Evolutionary conservation across 2,888 invertebrate genomes (phyloP), one percentile per base, ranked within the genome.

Genomic region (Dryococelus australis): DNA sequence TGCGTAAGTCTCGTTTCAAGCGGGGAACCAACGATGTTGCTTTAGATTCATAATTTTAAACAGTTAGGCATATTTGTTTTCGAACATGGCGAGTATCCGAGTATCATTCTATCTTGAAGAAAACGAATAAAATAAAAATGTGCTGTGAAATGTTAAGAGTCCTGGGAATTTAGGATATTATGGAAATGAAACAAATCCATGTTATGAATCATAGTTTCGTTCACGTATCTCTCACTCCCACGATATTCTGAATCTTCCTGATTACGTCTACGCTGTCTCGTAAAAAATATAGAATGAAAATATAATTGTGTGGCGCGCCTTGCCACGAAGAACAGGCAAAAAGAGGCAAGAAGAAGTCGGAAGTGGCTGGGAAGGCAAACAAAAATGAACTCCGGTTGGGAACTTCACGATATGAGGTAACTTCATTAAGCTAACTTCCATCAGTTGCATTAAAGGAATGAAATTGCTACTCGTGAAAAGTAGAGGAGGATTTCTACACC

Each of bases 381-480:
- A 65, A 65, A 65, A n/a, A 65, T n/a, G 65, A 65, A 65, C 65
- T 65, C 20, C 1, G 16, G 65, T 20, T 20, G 8, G 8, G 16
- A 65, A 65, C 65, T n/a, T n/a, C 3, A 8, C 24, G 65, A 65
- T 24, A 20, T n/a, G 65, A 65, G 13, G 65, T 65, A 65, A 65
- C 65, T 65, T 65, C 65, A 65, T 65, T 65, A 65, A 10, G 20
- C 65, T 24, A 65, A 65, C n/a, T 65, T 65, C 65, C 20, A 24
- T 65, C 65, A n/a, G 24, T 65, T 65, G 65, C 65, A n/a, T 65
- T 65, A 65, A 65, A 65, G 65, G 65, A 65, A 65, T 65, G 65
- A 65, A 65, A 65, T 10, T 16, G 65, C 65, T 16, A 65, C 65
- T 65, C 65, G 65, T 16, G 65, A 65, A 65, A 65, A 65, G 65